Conservation (phyloP, 1,140 invertebrate genomes). For the Stenopsyche tienmushanensis region DNA sequence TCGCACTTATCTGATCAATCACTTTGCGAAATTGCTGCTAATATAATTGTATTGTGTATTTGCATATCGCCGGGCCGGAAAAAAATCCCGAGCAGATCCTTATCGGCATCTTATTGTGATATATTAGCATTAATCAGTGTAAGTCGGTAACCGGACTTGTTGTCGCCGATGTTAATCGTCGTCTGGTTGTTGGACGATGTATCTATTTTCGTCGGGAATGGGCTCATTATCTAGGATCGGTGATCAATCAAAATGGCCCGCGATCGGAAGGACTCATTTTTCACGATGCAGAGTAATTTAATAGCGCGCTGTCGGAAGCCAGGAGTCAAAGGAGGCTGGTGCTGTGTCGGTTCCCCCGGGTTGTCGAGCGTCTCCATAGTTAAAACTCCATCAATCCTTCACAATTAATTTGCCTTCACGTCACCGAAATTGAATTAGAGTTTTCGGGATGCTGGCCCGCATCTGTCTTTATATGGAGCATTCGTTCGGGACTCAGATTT, state of each 20-base stretch:
- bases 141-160: too few relatives aligned
- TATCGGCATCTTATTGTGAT: too few relatives aligned
- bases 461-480: conserved; percentile 28
- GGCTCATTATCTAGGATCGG: too few relatives aligned
- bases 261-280: neutral
- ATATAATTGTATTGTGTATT: too few relatives aligned
- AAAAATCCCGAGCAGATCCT: too few relatives aligned
- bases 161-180: too few relatives aligned
- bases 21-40: too few relatives aligned
- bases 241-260: conserved; percentile 1
- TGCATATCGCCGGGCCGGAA: too few relatives aligned
- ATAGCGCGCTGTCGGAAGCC: neutral
- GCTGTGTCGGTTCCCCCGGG: too few relatives aligned
- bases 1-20: neutral
- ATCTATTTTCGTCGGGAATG: too few relatives aligned
- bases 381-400: conserved; percentile 40
- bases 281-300: conserved; percentile 19
- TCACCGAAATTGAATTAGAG: conserved; percentile 39
- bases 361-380: conserved; percentile 19
- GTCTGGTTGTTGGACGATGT: too few relatives aligned
- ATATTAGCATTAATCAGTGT: too few relatives aligned
- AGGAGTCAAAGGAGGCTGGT: neutral
- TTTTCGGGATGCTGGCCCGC: conserved; percentile 34
- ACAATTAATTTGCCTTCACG: conserved; percentile 39
- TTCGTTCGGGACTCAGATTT: neutral